Evolutionary conservation across 2,888 invertebrate genomes (phyloP).

Genomic region (Conus canariensis): DNA sequence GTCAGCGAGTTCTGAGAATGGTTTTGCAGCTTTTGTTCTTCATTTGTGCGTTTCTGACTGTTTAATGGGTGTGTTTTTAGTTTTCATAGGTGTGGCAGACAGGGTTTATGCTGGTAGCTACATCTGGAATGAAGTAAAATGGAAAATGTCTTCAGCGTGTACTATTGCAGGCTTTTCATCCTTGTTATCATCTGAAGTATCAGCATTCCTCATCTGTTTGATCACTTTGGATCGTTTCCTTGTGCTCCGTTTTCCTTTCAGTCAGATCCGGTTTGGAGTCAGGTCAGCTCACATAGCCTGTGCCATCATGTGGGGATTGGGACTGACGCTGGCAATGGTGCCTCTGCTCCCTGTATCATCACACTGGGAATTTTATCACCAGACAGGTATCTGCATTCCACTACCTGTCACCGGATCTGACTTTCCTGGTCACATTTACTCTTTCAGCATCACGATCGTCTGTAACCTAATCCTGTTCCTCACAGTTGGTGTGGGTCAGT

Average conservation of each 20-base stretch:
- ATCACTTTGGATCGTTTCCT: slow-evolving; percentile 14
- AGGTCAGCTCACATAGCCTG: background rate
- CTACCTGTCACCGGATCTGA: slow-evolving; percentile 20
- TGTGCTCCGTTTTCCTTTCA: slow-evolving; percentile 21
- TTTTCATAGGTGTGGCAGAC: background rate
- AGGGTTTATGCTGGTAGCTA: background rate
- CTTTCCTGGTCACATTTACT: slow-evolving; percentile 51
- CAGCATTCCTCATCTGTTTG: slow-evolving; percentile 6
- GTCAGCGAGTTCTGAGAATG: background rate
- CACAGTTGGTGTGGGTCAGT: background rate
- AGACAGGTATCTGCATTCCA: slow-evolving; percentile 21
- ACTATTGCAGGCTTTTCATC: background rate
- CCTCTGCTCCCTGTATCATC: background rate
- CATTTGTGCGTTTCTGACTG: slow-evolving; percentile 10
- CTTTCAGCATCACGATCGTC: slow-evolving; percentile 73
- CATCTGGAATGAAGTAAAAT: background rate
- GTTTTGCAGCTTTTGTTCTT: background rate
- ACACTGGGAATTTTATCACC: background rate
- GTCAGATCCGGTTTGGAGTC: background rate
- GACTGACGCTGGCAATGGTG: background rate
- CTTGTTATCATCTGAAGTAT: background rate
- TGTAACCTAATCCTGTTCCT: slow-evolving; percentile 64
- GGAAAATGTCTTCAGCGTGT: background rate
- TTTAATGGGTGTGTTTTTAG: slow-evolving; percentile 13
- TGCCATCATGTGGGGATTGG: background rate